Percentiles rank a stretch among this genome's conserved stretches.
phyloP scores from a whole-genome alignment of 2,113 vertebrate species.

The Tinamus guttatus region DNA sequence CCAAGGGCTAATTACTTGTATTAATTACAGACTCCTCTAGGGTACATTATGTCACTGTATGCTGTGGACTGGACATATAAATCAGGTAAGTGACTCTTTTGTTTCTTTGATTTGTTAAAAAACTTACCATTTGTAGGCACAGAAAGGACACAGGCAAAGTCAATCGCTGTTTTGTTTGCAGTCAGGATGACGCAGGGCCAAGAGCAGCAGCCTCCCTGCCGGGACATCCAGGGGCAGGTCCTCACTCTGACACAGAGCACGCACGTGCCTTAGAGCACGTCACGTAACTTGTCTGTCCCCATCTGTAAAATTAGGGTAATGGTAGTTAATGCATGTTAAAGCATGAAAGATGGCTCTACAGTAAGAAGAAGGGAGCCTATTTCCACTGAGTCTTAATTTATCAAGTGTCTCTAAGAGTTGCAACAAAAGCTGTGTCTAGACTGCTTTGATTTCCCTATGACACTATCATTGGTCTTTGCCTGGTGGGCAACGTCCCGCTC shows the following conservation, averaged over 20 bases:
- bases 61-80: background rate
- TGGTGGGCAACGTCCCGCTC: background rate
- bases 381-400: background rate
- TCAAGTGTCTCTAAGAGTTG: background rate
- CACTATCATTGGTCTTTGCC: background rate
- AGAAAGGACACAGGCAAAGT: background rate
- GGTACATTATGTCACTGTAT: background rate
- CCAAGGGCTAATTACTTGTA: conserved; percentile 35
- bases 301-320: background rate
- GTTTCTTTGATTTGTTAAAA: conserved; percentile 33
- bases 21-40: conserved; percentile 56
- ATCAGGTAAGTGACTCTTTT: background rate
- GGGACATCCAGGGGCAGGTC: background rate
- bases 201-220: background rate
- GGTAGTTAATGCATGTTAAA: background rate
- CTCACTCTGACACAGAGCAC: background rate
- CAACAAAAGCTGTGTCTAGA: background rate
- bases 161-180: background rate
- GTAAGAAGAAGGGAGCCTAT: background rate
- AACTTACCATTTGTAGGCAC: background rate
- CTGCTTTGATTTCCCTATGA: background rate
- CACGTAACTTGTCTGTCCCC: background rate
- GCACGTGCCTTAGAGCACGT: background rate
- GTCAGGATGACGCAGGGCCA: background rate
- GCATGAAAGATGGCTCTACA: background rate